Evolutionary conservation across 1,140 invertebrate genomes (phyloP).

Genomic region (Cotesia chilonis): DNA sequence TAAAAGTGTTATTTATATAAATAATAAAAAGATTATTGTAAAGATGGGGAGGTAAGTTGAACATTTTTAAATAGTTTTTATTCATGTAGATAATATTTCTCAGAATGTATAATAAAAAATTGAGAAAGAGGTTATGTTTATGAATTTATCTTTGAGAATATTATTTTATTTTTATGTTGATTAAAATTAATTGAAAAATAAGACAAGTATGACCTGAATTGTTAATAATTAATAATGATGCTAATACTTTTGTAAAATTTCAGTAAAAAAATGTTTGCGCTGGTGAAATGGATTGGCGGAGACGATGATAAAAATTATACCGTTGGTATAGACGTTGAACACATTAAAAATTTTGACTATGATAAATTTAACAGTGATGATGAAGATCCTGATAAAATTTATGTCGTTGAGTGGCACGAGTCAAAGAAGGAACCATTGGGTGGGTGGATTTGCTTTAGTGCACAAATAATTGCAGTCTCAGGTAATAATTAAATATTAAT

Average conservation of each 20-base stretch:
- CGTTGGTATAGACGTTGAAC: conserved; percentile 22
- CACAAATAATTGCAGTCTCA: conserved; percentile 21
- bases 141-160: too few relatives aligned
- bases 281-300: conserved; percentile 28
- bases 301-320: conserved; percentile 32
- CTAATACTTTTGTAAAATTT: conserved; percentile 11
- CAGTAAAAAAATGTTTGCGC: conserved; percentile 26
- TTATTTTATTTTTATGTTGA: too few relatives aligned
- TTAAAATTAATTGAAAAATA: too few relatives aligned
- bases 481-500: conserved; percentile 11
- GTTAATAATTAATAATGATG: not conserved
- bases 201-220: not conserved
- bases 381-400: conserved; percentile 19
- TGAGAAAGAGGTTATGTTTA: too few relatives aligned
- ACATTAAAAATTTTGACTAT: conserved; percentile 27
- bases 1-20: too few relatives aligned
- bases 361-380: conserved; percentile 26
- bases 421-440: conserved; percentile 20
- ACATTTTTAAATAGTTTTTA: too few relatives aligned
- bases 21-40: too few relatives aligned
- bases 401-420: conserved; percentile 29
- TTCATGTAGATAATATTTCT: too few relatives aligned
- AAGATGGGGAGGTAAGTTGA: too few relatives aligned
- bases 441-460: conserved; percentile 27
- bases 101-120: too few relatives aligned